Evolutionary conservation across 2,113 vertebrate genomes (phyloP).

Genomic region (Lampris megalopsis): DNA sequence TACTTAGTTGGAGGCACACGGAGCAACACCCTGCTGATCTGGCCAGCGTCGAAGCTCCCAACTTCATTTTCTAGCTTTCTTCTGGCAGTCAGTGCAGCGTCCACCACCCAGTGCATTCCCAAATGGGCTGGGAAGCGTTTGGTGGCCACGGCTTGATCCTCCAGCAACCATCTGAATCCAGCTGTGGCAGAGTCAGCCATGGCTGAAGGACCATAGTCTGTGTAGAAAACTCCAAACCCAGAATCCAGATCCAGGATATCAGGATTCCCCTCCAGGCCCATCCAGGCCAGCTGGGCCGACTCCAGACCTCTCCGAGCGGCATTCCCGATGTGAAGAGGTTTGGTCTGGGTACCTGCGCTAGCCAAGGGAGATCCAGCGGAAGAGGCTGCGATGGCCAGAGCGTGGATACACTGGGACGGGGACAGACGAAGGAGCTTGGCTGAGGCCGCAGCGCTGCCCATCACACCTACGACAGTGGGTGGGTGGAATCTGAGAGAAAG

Average conservation of each 20-base stretch:
- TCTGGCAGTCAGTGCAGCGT: conserved; percentile 83
- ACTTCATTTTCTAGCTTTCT: conserved; percentile 69
- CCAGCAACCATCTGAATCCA: conserved; percentile 87
- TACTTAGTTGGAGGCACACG: conserved; percentile 88
- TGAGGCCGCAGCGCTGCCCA: conserved; percentile 91
- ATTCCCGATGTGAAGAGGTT: conserved; percentile 92
- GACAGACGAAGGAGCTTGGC: conserved; percentile 89
- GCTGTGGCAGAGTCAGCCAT: conserved; percentile 69
- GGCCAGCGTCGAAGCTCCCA: conserved; percentile 63
- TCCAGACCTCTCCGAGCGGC: conserved; percentile 89
- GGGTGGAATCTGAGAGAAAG: conserved; percentile 90
- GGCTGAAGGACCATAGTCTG: conserved; percentile 84
- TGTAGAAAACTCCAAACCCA: conserved; percentile 91
- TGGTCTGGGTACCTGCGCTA: conserved; percentile 93
- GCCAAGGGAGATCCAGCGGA: conserved; percentile 92
- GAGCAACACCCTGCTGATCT: conserved; percentile 82
- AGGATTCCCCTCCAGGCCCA: conserved; percentile 88
- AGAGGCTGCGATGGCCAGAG: conserved; percentile 92
- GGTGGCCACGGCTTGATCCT: conserved; percentile 90
- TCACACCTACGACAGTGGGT: conserved; percentile 90
- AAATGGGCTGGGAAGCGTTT: conserved; percentile 93
- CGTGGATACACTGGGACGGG: conserved; percentile 80
- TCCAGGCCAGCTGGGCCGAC: conserved; percentile 86
- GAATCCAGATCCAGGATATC: conserved; percentile 85
- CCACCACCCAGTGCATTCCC: conserved; percentile 93